Percentiles rank a stretch among this genome's conserved stretches.
Conservation (phyloP, 2,113 vertebrate genomes). For the Lagopus muta region DNA sequence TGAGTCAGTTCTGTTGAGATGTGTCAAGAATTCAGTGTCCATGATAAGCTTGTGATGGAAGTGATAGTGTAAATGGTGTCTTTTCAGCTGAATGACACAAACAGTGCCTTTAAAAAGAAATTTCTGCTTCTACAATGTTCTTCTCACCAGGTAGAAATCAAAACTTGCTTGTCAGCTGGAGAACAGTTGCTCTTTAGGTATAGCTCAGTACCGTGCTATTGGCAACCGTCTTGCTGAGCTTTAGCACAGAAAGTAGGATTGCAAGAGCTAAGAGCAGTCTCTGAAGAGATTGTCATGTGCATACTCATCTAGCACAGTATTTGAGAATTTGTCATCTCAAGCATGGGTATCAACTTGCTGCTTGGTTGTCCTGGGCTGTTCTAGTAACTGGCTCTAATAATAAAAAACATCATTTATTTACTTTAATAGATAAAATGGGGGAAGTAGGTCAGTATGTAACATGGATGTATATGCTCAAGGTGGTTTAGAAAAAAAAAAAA, state of each 20-base stretch:
- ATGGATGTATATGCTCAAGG: background rate
- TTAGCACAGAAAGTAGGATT: background rate
- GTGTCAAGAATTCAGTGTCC: background rate
- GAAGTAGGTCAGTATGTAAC: background rate
- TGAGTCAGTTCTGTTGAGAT: no score
- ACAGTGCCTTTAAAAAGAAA: background rate
- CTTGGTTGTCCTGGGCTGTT: background rate
- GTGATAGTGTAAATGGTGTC: rapidly evolving
- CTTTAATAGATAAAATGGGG: background rate
- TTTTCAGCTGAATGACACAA: background rate
- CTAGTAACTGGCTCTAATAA: background rate
- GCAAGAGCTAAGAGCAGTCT: background rate
- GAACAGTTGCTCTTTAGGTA: background rate
- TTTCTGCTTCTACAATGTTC: background rate
- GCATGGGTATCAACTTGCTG: rapidly evolving
- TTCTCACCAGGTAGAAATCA: background rate
- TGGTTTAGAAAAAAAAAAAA: background rate
- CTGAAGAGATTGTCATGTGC: background rate
- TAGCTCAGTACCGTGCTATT: background rate
- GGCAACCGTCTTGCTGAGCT: conserved; percentile 43
- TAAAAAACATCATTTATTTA: background rate
- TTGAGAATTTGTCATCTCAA: background rate
- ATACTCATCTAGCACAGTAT: background rate
- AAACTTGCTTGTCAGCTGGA: background rate
- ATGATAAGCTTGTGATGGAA: background rate